Evolutionary conservation across 1,140 invertebrate genomes (phyloP), one percentile per base, ranked within the genome.

Genomic region (Drosophila melanica): DNA sequence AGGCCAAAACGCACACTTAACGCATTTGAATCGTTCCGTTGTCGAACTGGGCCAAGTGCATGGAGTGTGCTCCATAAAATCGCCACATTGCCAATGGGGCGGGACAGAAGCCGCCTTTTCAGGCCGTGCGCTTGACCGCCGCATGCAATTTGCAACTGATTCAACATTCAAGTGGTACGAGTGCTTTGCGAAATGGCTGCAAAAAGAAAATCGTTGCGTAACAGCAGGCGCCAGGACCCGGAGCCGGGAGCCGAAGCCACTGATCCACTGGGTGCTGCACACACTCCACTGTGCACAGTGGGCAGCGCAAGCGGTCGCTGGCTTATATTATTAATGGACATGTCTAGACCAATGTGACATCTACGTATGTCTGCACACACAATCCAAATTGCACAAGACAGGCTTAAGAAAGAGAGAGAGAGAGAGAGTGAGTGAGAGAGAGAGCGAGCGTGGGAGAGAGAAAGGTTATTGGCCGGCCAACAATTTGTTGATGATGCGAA

Each of bases 61-160:
- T 74, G 48, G 42, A 59, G 54, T 54, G 63, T 72, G 53, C 54
- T 67, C 37, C 18, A 66, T 8, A 51, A 45, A 65, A 65, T 50
- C 48, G 48, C 47, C 20, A 48, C 47, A 23, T 62, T 62, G 33
- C 48, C 67, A 58, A 42, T 54, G 54, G 55, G 20, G 27, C 14
- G 8, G 27, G 23, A 8, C 23, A 50, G 47, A 50, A 50, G 47
- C 12, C n/a, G 6, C 47, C 55, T 71, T 42, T 71, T 45, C 45
- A 60, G 50, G 44, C 57, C 30, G 48, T 74, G 45, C 67, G 63
- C 63, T 76, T 68, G 77, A 75, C 81, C 78, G 51, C 62, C 68
- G 74, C 79, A 82, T 82, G 82, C 71, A 87, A 86, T 82, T 87
- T 86, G 82, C 84, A 87, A 86, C 75, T 79, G 79, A 82, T 87